Percentiles rank a stretch among this genome's conserved stretches.
Evolutionary conservation across 2,888 invertebrate species (phyloP).

Genomic region (Odontomyia ornata): DNA sequence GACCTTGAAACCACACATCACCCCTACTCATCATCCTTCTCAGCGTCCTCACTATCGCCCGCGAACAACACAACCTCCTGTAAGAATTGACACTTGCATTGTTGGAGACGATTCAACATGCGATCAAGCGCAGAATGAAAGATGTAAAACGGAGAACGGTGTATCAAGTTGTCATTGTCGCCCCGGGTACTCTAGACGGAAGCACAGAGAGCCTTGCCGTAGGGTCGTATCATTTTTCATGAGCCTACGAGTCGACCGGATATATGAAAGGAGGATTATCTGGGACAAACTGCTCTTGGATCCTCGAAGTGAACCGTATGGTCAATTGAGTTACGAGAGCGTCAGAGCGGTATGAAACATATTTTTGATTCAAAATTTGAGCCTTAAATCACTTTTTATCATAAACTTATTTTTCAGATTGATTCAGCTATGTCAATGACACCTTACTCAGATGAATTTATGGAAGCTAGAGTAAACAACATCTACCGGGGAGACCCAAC

Average conservation of each 20-base stretch:
- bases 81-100: slow-evolving; percentile 89
- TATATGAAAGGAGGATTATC: slow-evolving; percentile 80
- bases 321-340: slow-evolving; percentile 84
- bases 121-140: slow-evolving; percentile 86
- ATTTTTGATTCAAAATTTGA: neutral
- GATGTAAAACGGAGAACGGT: slow-evolving; percentile 84
- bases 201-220: slow-evolving; percentile 79
- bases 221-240: slow-evolving; percentile 81
- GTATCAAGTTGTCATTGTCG: slow-evolving; percentile 90
- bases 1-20: slow-evolving; percentile 68
- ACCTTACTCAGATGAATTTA: slow-evolving; percentile 86
- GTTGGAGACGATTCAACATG: slow-evolving; percentile 93
- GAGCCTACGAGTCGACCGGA: slow-evolving; percentile 81
- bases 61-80: slow-evolving; percentile 62
- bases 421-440: slow-evolving; percentile 94
- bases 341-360: slow-evolving; percentile 76
- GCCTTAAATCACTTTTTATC: neutral
- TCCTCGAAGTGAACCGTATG: slow-evolving; percentile 80
- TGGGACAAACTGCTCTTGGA: slow-evolving; percentile 82
- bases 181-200: slow-evolving; percentile 75
- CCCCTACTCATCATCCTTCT: slow-evolving; percentile 67
- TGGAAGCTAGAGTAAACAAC: slow-evolving; percentile 81
- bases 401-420: slow-evolving; percentile 68
- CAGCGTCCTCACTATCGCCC: slow-evolving; percentile 71
- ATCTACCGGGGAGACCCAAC: slow-evolving; percentile 78